Base-by-base conservation (phyloP, 2,113 vertebrate genomes). In the Amblyornis subalaris region DNA sequence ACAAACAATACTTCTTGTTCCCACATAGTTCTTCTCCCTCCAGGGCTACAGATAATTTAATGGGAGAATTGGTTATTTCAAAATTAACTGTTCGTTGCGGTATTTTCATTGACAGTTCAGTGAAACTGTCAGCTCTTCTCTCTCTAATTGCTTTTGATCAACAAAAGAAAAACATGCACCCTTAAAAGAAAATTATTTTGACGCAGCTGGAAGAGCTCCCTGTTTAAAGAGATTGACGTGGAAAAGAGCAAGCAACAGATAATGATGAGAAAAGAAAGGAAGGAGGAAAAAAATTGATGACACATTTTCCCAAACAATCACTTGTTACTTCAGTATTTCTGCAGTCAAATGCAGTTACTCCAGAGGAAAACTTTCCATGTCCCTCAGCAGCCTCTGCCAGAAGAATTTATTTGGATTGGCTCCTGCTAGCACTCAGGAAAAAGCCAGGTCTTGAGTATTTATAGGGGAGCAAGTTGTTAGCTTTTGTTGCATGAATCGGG, bases 81-180 rank as follows among this genome's bases (percentile, higher is more conserved):
- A 78, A 81, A 94, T 96, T 80, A 86, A 69, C 57, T 58, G 84
- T 69, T 95, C 81, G 62, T 96, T 88, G 78, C 0, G 5, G 28
- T 64, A 97, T 96, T 95, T 94, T 81, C 93, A 97, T 84, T 94
- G 90, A 95, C 93, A 97, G 81, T 94, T 93, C 83, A 91, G 78
- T 62, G 71, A 94, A 94, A 91, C 60, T 84, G 81, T 95, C 91
- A 81, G 28, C 29, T 92, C 89, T 87, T 84, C 77, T 93, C 7
- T 3, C 22, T 93, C 61, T 85, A 94, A 95, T 84, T 86, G 84
- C 45, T 90, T 96, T 92, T 88, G 83, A 95, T 92, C 73, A 70
- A 95, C 82, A 67, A 70, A 92, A 76, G 36, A 79, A 88, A 76
- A 88, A 72, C 79, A 61, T 40, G 53, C 47, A 88, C 36, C 55